phyloP scores from a whole-genome alignment of 2,797 vertebrate species.

The Labeo calbasu region DNA sequence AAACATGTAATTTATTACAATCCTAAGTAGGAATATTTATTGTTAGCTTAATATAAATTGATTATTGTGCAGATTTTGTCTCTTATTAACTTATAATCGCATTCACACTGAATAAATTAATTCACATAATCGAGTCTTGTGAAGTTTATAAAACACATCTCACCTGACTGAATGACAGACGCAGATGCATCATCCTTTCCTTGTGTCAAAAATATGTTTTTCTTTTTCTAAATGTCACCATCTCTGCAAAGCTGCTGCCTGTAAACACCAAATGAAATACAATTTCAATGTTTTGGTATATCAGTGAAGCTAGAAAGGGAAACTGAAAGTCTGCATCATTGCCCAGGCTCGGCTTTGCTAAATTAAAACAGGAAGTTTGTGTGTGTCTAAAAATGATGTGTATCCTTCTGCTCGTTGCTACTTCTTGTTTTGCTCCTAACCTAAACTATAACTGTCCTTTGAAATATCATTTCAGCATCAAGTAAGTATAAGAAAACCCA shows the following conservation, averaged over 20 bases:
- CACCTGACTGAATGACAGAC: background rate
- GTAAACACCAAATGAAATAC: conserved; percentile 12
- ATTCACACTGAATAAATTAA: conserved; percentile 17
- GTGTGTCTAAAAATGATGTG: background rate
- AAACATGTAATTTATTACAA: conserved; percentile 24
- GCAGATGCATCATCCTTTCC: background rate
- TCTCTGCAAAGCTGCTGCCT: background rate
- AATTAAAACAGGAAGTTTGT: conserved; percentile 5
- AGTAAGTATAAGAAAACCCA: background rate
- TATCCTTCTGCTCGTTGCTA: background rate
- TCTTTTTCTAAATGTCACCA: background rate
- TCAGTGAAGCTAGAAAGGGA: background rate
- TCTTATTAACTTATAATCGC: conserved; percentile 24
- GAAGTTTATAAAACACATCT: background rate
- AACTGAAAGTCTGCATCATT: background rate
- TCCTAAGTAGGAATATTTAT: conserved; percentile 29
- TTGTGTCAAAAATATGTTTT: background rate
- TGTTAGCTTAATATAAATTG: conserved; percentile 29
- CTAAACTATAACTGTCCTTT: background rate
- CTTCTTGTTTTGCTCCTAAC: background rate
- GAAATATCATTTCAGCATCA: background rate
- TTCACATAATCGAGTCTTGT: conserved; percentile 6
- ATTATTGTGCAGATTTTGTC: conserved; percentile 30
- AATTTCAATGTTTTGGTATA: conserved; percentile 7
- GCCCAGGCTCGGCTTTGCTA: background rate